Evolutionary conservation across 2,113 vertebrate species (phyloP), one percentile per base, ranked within the genome.

Genomic region (Dicentrarchus labrax): DNA sequence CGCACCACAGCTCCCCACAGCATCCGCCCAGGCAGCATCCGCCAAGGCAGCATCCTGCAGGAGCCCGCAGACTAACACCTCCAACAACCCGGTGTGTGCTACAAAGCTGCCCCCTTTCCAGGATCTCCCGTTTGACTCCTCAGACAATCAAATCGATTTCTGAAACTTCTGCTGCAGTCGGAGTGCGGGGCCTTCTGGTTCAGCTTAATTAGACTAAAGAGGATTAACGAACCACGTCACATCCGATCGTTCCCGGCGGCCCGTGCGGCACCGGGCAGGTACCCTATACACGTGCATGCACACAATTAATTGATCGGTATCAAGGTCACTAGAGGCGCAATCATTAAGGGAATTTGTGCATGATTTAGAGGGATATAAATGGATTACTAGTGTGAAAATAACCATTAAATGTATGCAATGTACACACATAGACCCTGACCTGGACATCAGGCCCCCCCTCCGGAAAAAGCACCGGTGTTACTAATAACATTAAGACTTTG

Each of bases 11-110:
- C 86, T 21, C 68, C 56, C 38, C 82, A 53, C 75, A 90, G 60
- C 57, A 84, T 60, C 57, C 81, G 78, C 5, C 68, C 72, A 8
- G 87, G 64, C 68, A 93, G 87, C 56, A 84, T 60, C 56, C 82
- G 78, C 5, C 68, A 70, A 9, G 87, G 61, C 71, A 93, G 87
- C 93, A 95, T 94, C 82, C 72, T 91, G 77, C 80, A 62, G 38
- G 62, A 19, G 69, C 62, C 15, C 1, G 8, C 16, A 5, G 7
- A 76, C 57, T 36, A 24, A 21, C 62, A n/a, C 72, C 64, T n/a
- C 17, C 48, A 30, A 30, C 51, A 48, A 22, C 45, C 50, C 12
- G 36, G 3, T 61, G 30, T 30, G 30, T 30, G 30, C 30, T 30
- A 30, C 30, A 30, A 30, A 30, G 2, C 30, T 30, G 30, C 30